Percentiles rank a stretch among this genome's conserved stretches.
Evolutionary conservation across 64 coral and sea anemone species (phyloP).

Genomic region (Pocillopora damicornis): DNA sequence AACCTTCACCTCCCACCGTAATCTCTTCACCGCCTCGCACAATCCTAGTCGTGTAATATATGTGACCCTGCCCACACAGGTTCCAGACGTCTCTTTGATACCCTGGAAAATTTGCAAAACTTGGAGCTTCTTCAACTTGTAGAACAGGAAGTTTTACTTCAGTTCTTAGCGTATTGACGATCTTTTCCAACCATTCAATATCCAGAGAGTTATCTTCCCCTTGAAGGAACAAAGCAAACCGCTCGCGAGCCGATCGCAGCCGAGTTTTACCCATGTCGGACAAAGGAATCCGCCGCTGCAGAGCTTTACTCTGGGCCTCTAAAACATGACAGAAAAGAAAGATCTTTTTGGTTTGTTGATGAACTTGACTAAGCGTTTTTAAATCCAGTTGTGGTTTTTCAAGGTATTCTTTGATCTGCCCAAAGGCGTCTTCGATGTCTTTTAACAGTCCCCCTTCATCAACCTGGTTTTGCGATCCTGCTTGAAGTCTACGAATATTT

Average conservation of each 20-base stretch:
- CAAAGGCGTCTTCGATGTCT: not conserved
- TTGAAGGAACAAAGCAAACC: not conserved
- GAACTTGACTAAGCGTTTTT: not conserved
- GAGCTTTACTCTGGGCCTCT: not conserved
- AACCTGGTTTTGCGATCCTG: not conserved
- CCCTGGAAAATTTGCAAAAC: not conserved
- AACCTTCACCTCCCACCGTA: not conserved
- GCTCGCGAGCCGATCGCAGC: not conserved
- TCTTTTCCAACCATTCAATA: not conserved
- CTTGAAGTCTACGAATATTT: not conserved
- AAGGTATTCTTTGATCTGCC: not conserved
- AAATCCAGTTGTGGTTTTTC: not conserved
- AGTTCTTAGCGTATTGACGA: not conserved
- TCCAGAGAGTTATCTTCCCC: not conserved
- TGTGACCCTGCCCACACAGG: not conserved
- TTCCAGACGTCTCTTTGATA: conserved; percentile 1
- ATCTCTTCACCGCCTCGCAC: not conserved
- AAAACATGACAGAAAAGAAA: not conserved
- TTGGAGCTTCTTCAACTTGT: not conserved
- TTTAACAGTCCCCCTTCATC: not conserved
- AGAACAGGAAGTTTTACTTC: not conserved
- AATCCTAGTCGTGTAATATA: not conserved
- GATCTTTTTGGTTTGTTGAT: not conserved
- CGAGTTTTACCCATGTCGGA: not conserved
- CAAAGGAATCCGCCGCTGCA: not conserved